These are phyloP conservation scores for Anguilla japonica DNA, from an alignment of 2,113 vertebrate species.

Conservation along the genomic window DNA sequence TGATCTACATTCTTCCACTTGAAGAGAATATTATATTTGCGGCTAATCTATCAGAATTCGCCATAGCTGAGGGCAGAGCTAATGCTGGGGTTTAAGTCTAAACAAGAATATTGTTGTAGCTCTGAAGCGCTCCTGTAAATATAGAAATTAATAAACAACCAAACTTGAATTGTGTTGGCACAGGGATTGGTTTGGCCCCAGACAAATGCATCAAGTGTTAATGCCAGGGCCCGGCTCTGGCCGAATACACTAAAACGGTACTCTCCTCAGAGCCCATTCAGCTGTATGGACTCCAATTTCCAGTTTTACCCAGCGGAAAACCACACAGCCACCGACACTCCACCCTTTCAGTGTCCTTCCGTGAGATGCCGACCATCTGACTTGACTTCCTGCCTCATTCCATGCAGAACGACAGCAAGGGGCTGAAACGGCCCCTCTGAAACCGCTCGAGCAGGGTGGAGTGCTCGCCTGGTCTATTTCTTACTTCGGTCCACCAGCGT, in stretches of 20 bases:
- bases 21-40: no score
- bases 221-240: no score
- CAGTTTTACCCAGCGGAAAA: slow-evolving; percentile 57
- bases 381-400: slow-evolving; percentile 62
- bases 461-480: slow-evolving; percentile 80
- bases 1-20: no score
- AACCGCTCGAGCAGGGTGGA: slow-evolving; percentile 68
- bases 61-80: not conserved
- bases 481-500: slow-evolving; percentile 33
- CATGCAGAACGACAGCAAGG: slow-evolving; percentile 69
- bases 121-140: no score
- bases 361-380: slow-evolving; percentile 60
- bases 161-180: no score
- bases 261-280: not conserved
- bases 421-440: slow-evolving; percentile 60
- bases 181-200: no score
- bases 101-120: no score
- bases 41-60: not conserved
- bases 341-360: slow-evolving; percentile 57
- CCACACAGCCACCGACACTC: slow-evolving; percentile 69
- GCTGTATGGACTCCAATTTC: not conserved
- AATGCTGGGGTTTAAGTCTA: no score
- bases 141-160: no score
- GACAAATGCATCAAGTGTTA: no score
- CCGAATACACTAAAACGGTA: not conserved